These are phyloP conservation scores for Sorex fumeus DNA, from an alignment of 2,113 vertebrate genomes.

Conservation along the genomic window DNA sequence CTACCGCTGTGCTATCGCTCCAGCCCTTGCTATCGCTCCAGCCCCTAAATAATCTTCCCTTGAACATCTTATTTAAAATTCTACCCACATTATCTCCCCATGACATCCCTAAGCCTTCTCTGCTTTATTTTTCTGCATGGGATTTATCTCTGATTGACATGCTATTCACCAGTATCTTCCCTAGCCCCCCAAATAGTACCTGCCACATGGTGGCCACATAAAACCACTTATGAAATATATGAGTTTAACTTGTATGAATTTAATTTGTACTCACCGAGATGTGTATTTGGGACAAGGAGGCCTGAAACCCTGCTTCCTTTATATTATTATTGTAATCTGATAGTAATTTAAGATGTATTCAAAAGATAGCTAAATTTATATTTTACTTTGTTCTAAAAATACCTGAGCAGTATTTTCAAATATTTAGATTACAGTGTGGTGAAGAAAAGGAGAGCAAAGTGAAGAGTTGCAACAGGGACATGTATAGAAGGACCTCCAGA, in stretches of 20 bases:
- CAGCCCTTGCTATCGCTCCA: too few relatives aligned
- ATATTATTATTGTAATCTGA: not conserved
- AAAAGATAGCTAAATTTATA: conserved; percentile 53
- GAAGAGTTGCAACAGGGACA: not conserved
- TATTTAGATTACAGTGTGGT: too few relatives aligned
- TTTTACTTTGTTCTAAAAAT: conserved; percentile 32
- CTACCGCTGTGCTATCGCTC: too few relatives aligned
- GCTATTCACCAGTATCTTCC: not conserved
- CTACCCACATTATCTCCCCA: not conserved
- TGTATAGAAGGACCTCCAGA: not conserved
- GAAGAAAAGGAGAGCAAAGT: not conserved
- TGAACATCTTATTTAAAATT: conserved; percentile 11
- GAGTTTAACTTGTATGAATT: conserved; percentile 38
- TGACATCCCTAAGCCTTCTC: not conserved
- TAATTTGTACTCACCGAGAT: conserved; percentile 40
- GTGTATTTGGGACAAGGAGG: conserved; percentile 3
- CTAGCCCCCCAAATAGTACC: not conserved
- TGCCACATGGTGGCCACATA: conserved; percentile 3
- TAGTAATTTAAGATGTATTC: conserved; percentile 51
- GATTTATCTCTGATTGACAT: not conserved
- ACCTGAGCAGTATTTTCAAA: not conserved
- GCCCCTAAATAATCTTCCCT: too few relatives aligned
- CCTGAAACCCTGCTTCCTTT: not conserved
- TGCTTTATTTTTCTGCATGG: not conserved
- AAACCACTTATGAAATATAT: too few relatives aligned